phyloP scores from a whole-genome alignment of 2,888 invertebrate species.

The Hylaea fasciaria region DNA sequence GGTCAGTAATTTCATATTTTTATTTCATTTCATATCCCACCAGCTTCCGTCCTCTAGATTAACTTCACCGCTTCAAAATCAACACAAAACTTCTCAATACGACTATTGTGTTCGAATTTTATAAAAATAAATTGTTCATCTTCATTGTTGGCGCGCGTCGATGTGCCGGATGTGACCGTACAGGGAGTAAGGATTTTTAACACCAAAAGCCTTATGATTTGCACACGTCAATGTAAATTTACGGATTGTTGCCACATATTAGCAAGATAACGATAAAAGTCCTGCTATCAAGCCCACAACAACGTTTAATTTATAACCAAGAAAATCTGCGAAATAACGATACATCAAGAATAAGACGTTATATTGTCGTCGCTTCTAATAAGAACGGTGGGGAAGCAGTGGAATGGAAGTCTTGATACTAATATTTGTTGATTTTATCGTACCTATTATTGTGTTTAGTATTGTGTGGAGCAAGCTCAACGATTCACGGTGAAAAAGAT shows the following conservation, averaged over 20 bases:
- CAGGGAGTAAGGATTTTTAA: constrained; percentile 3
- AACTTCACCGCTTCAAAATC: constrained; percentile 14
- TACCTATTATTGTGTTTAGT: too few relatives aligned
- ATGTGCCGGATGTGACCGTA: constrained; percentile 36
- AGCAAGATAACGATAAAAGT: too few relatives aligned
- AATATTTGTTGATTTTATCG: constrained; percentile 21
- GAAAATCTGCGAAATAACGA: background rate
- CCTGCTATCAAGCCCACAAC: background rate
- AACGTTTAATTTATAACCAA: background rate
- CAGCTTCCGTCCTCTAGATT: constrained; percentile 7
- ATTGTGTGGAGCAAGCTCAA: background rate
- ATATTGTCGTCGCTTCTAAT: constrained; percentile 3
- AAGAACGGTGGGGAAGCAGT: constrained; percentile 6
- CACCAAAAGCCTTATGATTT: background rate
- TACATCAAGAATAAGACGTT: background rate
- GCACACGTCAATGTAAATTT: too few relatives aligned
- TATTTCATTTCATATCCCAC: background rate
- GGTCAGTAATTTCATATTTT: background rate
- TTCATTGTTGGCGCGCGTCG: constrained; percentile 48
- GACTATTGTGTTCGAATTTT: constrained; percentile 30
- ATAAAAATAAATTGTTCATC: constrained; percentile 64
- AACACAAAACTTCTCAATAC: constrained; percentile 31
- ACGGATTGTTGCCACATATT: too few relatives aligned
- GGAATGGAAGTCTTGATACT: constrained; percentile 22
- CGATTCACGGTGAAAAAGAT: background rate